Percentiles rank a stretch among this genome's conserved stretches.
Evolutionary conservation across 2,797 vertebrate genomes (phyloP).

Genomic region (Tenualosa ilisha): DNA sequence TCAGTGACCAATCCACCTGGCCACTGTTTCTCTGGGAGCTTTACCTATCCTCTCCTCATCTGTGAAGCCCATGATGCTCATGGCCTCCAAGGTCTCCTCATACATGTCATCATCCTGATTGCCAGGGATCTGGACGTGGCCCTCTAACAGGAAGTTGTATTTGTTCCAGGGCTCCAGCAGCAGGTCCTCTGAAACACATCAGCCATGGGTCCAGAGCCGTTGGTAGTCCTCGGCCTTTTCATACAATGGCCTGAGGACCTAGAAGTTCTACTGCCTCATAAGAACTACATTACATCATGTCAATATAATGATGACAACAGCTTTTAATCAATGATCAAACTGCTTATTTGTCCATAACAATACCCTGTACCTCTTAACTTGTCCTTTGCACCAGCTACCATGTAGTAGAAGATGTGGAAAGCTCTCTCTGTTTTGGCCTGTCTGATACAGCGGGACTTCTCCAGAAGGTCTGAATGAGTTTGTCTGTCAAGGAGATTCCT

Average conservation of each 20-base stretch:
- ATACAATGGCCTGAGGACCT: not conserved
- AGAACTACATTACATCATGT: not conserved
- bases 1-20: not conserved
- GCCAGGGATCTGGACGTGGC: constrained; percentile 86
- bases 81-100: constrained; percentile 90
- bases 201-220: not conserved
- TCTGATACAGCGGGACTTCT: constrained; percentile 94
- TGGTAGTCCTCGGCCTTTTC: not conserved
- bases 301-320: not conserved
- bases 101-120: constrained; percentile 92
- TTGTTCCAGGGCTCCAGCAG: constrained; percentile 85
- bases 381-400: constrained; percentile 87
- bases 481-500: constrained; percentile 48
- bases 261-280: not conserved
- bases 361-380: constrained; percentile 72
- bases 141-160: constrained; percentile 87
- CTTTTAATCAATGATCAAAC: not conserved
- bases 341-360: not conserved
- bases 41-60: constrained; percentile 86
- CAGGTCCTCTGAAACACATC: constrained; percentile 80
- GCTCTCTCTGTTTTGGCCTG: constrained; percentile 90
- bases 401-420: constrained; percentile 96
- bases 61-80: constrained; percentile 93
- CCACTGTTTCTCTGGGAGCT: not conserved
- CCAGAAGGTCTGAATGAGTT: constrained; percentile 84